Base-by-base conservation (phyloP, 2,113 vertebrate genomes). In the Athene cunicularia region DNA sequence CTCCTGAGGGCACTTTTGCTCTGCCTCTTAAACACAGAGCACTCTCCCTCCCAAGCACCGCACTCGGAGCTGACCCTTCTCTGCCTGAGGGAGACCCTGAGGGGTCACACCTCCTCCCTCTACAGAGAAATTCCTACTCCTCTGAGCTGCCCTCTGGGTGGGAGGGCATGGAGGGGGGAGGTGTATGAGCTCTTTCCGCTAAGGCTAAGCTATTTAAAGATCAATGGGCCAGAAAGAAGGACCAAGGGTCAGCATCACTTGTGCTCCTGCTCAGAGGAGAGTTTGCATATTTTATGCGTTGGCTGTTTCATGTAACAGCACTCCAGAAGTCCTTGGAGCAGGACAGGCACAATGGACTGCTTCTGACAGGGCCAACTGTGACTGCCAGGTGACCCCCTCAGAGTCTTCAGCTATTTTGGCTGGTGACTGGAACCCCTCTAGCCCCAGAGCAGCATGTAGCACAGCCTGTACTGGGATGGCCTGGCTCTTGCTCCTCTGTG, bases 141-240 rank as follows among this genome's bases (percentile, higher is more conserved):
- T 66, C 32, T 2, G 5, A 50, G 37, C 43, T 56, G 39, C 45
- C 26, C 24, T 30, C 9, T 8, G 12, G 75, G 53, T 16, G 43
- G 56, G 53, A 85, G 56, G 43, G 43, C 23, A 59, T 15, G 18
- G 45, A 33, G 37, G 37, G 74, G 79, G 53, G 49, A 73, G 55
- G 30, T 55, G 30, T 15, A 28, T 58, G 41, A 91, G n/a, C 20
- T 26, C 43, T 2, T 84, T 89, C 86, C 2, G 7, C 56, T 71
- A 41, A 74, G 49, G 28, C 47, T 59, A 53, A 90, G 30, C 47
- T 87, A 39, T 75, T 85, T 79, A 82, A 91, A 75, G 77, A 67
- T 93, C 73, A 84, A 3, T 87, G 81, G 74, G 43, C 87, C 84
- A 68, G 89, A 96, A 94, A 96, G 60, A 81, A 39, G 59, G 37